Percentiles rank a stretch among this genome's conserved stretches.
phyloP scores from a whole-genome alignment of 2,797 vertebrate genomes.

The Geotrypetes seraphini region DNA sequence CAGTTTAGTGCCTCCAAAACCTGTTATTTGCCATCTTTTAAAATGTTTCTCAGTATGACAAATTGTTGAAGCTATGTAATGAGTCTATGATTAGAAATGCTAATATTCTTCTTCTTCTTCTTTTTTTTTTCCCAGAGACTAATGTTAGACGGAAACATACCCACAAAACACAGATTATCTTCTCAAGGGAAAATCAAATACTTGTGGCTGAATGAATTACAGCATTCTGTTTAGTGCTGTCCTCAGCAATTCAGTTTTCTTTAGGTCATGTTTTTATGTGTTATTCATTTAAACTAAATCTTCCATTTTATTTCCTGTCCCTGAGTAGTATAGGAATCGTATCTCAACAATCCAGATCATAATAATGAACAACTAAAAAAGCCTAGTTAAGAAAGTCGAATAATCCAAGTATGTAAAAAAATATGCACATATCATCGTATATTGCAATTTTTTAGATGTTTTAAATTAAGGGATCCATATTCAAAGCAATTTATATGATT shows the following conservation, averaged over 20 bases:
- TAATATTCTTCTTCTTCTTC: background rate
- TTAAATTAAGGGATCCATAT: too few relatives aligned
- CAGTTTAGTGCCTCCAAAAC: conserved; percentile 24
- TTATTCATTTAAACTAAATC: too few relatives aligned
- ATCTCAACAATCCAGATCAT: too few relatives aligned
- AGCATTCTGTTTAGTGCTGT: background rate
- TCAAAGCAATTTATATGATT: too few relatives aligned
- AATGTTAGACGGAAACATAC: conserved; percentile 1
- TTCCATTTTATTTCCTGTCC: too few relatives aligned
- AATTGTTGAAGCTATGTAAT: conserved; percentile 11
- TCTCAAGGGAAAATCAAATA: background rate
- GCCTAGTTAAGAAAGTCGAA: background rate
- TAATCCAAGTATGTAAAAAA: too few relatives aligned
- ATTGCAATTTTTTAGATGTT: too few relatives aligned
- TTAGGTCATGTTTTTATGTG: background rate
- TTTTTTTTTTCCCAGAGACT: too few relatives aligned
- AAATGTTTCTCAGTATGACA: conserved; percentile 18
- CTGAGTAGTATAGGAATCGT: too few relatives aligned
- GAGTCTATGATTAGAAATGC: conserved; percentile 5
- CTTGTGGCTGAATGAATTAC: conserved; percentile 2
- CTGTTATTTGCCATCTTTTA: conserved; percentile 6
- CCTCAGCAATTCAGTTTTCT: background rate
- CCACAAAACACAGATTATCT: conserved; percentile 2
- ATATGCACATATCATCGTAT: too few relatives aligned
- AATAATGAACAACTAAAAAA: background rate